These are phyloP conservation scores for Entomobrya multifasciata DNA, from an alignment of 2,888 invertebrate species.

Conservation along the genomic window DNA sequence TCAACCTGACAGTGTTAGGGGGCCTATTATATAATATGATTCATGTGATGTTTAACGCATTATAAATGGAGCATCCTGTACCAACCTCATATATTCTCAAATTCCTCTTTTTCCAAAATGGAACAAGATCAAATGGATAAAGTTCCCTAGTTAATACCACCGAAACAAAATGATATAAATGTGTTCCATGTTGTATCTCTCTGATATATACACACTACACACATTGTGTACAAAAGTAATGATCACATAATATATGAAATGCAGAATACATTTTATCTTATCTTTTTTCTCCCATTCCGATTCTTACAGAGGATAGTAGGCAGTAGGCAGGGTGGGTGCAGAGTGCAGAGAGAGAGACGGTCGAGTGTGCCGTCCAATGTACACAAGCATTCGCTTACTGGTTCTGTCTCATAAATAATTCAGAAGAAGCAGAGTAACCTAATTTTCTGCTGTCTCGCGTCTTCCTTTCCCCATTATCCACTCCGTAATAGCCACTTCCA, in stretches of 20 bases:
- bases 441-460: slow-evolving; percentile 78
- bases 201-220: neutral
- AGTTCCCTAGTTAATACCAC: slow-evolving; percentile 57
- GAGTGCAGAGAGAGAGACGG: slow-evolving; percentile 11
- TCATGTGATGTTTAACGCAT: neutral
- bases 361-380: slow-evolving; percentile 58
- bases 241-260: slow-evolving; percentile 1
- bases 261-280: neutral
- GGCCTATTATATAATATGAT: neutral
- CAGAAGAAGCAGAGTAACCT: slow-evolving; percentile 77
- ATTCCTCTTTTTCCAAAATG: neutral
- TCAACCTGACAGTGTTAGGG: neutral
- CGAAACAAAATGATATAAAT: slow-evolving; percentile 54
- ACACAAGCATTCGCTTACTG: slow-evolving; percentile 66
- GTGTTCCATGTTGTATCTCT: neutral
- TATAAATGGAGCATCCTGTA: neutral
- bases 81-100: slow-evolving; percentile 15
- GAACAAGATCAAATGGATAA: slow-evolving; percentile 60
- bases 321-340: neutral
- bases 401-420: slow-evolving; percentile 77
- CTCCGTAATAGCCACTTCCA: slow-evolving; percentile 71
- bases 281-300: neutral
- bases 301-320: too few species aligned
- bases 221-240: neutral
- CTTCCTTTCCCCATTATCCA: slow-evolving; percentile 76